These are phyloP conservation scores for Lagria hirta DNA, from an alignment of 2,888 invertebrate genomes.

Conservation along the genomic window DNA sequence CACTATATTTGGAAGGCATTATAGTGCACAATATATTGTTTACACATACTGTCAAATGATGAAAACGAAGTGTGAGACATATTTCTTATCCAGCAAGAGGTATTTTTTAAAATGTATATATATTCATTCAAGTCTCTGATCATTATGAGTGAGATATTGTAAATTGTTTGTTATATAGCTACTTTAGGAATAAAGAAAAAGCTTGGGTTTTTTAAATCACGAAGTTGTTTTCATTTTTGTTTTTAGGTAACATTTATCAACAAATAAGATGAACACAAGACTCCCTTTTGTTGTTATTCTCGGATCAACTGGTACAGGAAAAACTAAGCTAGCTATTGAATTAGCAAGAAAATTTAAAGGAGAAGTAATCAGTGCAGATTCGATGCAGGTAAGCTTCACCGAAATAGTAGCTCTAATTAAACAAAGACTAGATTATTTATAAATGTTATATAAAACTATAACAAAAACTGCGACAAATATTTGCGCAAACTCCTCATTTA, in stretches of 20 bases:
- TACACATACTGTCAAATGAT: no score
- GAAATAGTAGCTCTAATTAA: background rate
- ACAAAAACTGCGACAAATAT: background rate
- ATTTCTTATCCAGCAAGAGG: no score
- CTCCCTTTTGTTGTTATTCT: slow-evolving; percentile 84
- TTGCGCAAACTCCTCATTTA: background rate
- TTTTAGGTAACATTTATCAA: no score
- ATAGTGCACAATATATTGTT: no score
- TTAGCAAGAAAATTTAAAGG: slow-evolving; percentile 82
- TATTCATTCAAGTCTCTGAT: no score
- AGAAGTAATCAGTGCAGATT: slow-evolving; percentile 97
- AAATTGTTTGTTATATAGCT: no score
- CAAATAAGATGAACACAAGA: slow-evolving; percentile 33
- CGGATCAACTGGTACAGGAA: slow-evolving; percentile 96
- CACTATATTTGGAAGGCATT: no score
- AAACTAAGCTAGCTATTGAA: slow-evolving; percentile 93
- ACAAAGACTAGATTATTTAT: background rate
- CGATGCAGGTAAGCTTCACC: slow-evolving; percentile 93
- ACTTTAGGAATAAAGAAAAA: no score
- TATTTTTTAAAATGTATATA: no score
- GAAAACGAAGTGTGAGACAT: no score
- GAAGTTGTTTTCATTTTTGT: background rate
- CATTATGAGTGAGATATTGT: no score
- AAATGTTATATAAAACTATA: background rate
- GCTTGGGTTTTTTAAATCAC: no score